Evolutionary conservation across 2,888 invertebrate species (phyloP), one percentile per base, ranked within the genome.

Genomic region (Tinea pellionella): DNA sequence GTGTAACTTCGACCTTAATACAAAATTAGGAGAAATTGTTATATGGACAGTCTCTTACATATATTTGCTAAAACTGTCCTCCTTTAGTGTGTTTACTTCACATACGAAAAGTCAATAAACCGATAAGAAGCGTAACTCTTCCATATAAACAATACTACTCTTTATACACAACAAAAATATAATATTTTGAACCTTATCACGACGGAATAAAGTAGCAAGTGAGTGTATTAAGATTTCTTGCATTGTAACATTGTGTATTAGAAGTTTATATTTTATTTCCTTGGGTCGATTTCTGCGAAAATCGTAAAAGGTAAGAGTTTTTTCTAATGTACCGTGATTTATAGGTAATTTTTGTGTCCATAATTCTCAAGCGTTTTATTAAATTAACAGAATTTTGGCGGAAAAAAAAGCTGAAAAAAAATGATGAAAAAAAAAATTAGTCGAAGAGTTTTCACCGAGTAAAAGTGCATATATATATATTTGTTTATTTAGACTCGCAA

Each of bases 11-110:
- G 24, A 6, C 6, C 24, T 24, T 3, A 24, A 24, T 6, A 24
- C 24, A 24, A 24, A 6, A n/a, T n/a, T 24, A 24, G 24, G 6
- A 24, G 24, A 24, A 24, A 24, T 24, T 24, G 6, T 6, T 6
- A 24, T 3, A 4, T 8, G 9, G 53, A 24, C 24, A 24, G 53
- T 15, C 66, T 62, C 61, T 62, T 65, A 67, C 61, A 62, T 55
- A 62, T 64, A 64, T 55, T 60, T 43, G 42, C 18, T 1, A 13
- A 57, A 53, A 60, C 19, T 16, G 57, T 57, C 15, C 57, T 57
- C 16, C 16, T 15, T 15, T 13, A 16, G n/a, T 6, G 29, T 56
- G 57, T 57, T 57, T 57, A 15, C 32, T 15, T 32, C 19, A 2
- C 4, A 32, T 15, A 30, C 30, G 57, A 57, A 57, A 53, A 57